Conservation (phyloP, 2,113 vertebrate species). For the Cynoglossus semilaevis region DNA sequence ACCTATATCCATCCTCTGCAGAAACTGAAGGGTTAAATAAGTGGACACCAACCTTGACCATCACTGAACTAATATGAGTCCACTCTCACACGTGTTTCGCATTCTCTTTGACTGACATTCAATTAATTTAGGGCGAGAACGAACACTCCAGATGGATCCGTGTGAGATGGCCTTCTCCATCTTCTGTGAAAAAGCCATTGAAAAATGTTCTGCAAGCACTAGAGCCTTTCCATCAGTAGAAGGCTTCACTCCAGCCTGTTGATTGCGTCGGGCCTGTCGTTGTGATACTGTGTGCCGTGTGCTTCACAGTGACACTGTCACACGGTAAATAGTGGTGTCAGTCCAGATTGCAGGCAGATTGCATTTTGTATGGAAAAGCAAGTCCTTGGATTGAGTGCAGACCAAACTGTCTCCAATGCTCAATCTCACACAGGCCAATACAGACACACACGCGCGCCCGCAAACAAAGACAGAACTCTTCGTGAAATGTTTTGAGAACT, state of each 20-base stretch:
- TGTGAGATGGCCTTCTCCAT: slow-evolving; percentile 55
- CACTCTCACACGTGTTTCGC: slow-evolving; percentile 51
- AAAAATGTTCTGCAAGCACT: slow-evolving; percentile 53
- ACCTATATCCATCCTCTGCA: too few species aligned
- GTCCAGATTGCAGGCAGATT: slow-evolving; percentile 65
- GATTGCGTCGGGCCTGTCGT: slow-evolving; percentile 56
- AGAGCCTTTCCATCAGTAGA: slow-evolving; percentile 55
- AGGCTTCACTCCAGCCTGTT: slow-evolving; percentile 59
- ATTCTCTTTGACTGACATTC: slow-evolving; percentile 69
- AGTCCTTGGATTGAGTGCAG: slow-evolving; percentile 24
- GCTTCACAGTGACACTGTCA: slow-evolving; percentile 37
- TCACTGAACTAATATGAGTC: slow-evolving; percentile 42
- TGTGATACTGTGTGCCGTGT: slow-evolving; percentile 29
- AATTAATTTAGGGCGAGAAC: slow-evolving; percentile 66
- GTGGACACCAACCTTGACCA: slow-evolving; percentile 18
- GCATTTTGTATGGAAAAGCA: slow-evolving; percentile 44
- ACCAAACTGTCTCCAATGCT: slow-evolving; percentile 49
- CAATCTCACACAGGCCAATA: slow-evolving; percentile 34
- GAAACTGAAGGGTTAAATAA: slow-evolving; percentile 19
- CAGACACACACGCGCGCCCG: too few species aligned
- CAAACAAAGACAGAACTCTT: too few species aligned
- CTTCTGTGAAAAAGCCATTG: slow-evolving; percentile 50
- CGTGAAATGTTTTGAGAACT: too few species aligned
- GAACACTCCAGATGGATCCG: slow-evolving; percentile 55
- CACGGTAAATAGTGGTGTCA: slow-evolving; percentile 60